Evolutionary conservation across 2,113 vertebrate genomes (phyloP).

Genomic region (Myiozetetes cayanensis): DNA sequence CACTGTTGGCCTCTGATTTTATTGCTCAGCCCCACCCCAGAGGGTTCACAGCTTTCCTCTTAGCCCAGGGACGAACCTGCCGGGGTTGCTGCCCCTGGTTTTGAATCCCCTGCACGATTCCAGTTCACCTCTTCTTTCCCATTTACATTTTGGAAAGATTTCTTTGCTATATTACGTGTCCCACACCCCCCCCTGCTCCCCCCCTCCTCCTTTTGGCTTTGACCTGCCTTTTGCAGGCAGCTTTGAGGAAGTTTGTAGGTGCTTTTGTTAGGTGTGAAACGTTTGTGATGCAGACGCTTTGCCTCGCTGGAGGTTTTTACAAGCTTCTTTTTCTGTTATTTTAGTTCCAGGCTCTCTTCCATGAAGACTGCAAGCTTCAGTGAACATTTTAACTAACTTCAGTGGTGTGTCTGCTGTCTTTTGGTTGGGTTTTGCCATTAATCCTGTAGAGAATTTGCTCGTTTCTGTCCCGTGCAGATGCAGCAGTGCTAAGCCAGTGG

Average conservation of each 20-base stretch:
- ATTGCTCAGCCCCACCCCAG: background rate
- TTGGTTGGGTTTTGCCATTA: slow-evolving; percentile 40
- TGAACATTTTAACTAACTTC: slow-evolving; percentile 63
- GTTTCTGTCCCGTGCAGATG: slow-evolving; percentile 26
- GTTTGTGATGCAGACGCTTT: background rate
- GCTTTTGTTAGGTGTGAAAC: slow-evolving; percentile 3
- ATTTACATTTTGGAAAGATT: background rate
- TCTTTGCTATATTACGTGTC: background rate
- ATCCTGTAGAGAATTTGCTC: slow-evolving; percentile 48
- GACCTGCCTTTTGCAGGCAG: slow-evolving; percentile 2
- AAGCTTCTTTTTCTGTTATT: slow-evolving; percentile 70
- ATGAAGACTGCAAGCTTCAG: slow-evolving; percentile 69
- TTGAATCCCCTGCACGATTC: background rate
- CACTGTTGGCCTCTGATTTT: background rate
- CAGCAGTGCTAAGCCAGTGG: slow-evolving; percentile 33
- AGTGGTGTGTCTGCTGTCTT: slow-evolving; percentile 62
- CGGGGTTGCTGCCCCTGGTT: background rate
- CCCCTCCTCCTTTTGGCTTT: background rate
- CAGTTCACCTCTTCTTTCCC: background rate
- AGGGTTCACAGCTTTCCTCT: background rate
- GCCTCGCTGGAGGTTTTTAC: slow-evolving; percentile 39
- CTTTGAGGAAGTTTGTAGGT: background rate
- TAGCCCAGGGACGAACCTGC: background rate
- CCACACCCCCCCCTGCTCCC: too few species aligned
- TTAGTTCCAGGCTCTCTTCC: slow-evolving; percentile 69